These are phyloP conservation scores for Hippolais icterina DNA, from an alignment of 2,113 vertebrate genomes.

Conservation along the genomic window DNA sequence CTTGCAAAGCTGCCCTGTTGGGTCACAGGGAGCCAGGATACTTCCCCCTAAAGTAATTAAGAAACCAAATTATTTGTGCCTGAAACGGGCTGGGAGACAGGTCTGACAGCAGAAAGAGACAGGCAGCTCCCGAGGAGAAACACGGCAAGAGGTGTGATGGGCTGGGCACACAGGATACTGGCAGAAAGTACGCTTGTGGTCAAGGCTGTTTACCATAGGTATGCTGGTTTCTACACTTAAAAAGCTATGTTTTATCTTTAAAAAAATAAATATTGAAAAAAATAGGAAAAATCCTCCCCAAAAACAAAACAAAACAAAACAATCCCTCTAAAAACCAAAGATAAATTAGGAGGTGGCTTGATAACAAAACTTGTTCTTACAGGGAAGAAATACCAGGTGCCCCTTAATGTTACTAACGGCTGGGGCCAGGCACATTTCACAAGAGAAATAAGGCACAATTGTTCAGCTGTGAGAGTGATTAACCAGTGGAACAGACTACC, in stretches of 20 bases:
- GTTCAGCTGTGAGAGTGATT: background rate
- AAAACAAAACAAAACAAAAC: background rate
- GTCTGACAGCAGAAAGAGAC: background rate
- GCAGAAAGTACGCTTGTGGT: background rate
- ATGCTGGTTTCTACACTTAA: background rate
- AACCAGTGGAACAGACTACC: conserved; percentile 24
- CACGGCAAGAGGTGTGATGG: background rate
- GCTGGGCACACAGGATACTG: background rate
- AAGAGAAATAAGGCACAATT: conserved; percentile 4
- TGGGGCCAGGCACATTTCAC: conserved; percentile 4
- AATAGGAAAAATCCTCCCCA: background rate
- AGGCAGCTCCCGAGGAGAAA: background rate
- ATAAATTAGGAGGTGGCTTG: background rate
- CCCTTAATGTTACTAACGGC: background rate
- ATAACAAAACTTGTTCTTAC: background rate
- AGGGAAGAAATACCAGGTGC: background rate
- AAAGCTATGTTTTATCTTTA: background rate
- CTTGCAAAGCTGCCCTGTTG: background rate
- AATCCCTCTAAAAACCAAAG: background rate
- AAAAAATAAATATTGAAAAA: background rate
- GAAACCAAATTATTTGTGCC: background rate
- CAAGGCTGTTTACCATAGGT: background rate
- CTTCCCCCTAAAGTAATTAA: background rate
- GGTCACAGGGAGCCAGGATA: background rate
- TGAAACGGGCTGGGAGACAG: background rate